Base-by-base conservation (phyloP, 1,140 invertebrate species). In the Nasonia giraulti region DNA sequence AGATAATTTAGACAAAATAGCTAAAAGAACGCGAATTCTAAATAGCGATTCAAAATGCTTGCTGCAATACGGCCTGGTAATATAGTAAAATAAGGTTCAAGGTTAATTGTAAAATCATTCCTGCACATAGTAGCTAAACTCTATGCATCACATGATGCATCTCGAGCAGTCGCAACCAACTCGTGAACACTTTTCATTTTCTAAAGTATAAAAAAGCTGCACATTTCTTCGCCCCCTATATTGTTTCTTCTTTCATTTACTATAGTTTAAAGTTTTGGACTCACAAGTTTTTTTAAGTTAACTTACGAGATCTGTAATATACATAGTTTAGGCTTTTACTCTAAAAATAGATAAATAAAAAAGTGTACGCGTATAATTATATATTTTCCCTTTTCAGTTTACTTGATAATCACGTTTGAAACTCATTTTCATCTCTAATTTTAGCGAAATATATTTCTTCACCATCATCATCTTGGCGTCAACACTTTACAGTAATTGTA, bases 101-200 rank as follows among this genome's bases (percentile, higher is more conserved):
- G 5, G 40, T 44, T 7, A 8, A 20, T 62, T 62, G 55, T 1
- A 62, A n/a, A 20, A 62, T 62, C 50, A 20, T 11, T 5, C 55
- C 33, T 37, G 33, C 5, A 62, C 55, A 62, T 20, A 20, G 17
- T 7, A 62, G 55, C 20, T 62, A n/a, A 62, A 62, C 17, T 17
- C 55, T 62, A 62, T 62, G 55, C 55, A 62, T 20, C 17, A 62
- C 17, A 62, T 62, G 66, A 69, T 79, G 66, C 66, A 27, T 27
- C 40, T 84, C 83, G 84, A 85, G 84, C 73, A 81, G 79, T 33
- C 79, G 79, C 84, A 68, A 81, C 79, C 55, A 50, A 85, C 79
- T 85, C 79, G 71, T 85, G 78, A 85, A 85, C 84, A 81, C 84
- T 85, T 85, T 85, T 44, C 66, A 85, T n/a, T 76, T 85, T 23